Evolutionary conservation across 2,113 vertebrate genomes (phyloP).

Genomic region (Notechis scutatus): DNA sequence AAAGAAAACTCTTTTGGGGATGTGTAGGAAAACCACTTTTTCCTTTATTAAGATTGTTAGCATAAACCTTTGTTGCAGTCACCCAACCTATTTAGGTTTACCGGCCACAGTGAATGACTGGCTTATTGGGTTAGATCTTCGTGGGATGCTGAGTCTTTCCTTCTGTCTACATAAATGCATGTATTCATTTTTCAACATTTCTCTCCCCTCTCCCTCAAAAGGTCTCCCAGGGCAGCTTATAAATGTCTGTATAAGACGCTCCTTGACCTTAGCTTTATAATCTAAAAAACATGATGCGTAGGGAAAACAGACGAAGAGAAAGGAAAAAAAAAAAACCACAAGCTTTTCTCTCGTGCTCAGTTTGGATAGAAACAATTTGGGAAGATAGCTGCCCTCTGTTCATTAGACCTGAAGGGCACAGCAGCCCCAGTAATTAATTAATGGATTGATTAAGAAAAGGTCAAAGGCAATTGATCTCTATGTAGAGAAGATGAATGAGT

Average conservation of each 20-base stretch:
- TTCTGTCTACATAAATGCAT: not conserved
- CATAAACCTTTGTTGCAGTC: not conserved
- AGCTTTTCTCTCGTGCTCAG: not conserved
- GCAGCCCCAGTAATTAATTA: not conserved
- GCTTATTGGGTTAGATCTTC: not conserved
- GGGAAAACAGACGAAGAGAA: not conserved
- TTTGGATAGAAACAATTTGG: not conserved
- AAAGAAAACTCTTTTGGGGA: not conserved
- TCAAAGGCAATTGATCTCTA: not conserved
- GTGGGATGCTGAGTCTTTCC: not conserved
- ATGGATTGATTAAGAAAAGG: not conserved
- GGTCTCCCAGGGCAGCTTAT: not conserved
- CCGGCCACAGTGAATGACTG: not conserved
- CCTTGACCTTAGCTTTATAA: not conserved
- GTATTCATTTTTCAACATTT: not conserved
- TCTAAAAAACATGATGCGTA: not conserved
- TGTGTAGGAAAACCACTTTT: not conserved
- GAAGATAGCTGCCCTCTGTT: not conserved
- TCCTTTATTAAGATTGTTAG: not conserved
- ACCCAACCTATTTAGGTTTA: not conserved
- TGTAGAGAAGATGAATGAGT: not conserved
- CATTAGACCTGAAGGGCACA: not conserved
- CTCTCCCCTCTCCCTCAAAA: not conserved
- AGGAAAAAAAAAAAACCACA: rapidly evolving
- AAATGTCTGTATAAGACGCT: not conserved